Conservation (phyloP, 2,113 vertebrate species). For the Heterocephalus glaber region DNA sequence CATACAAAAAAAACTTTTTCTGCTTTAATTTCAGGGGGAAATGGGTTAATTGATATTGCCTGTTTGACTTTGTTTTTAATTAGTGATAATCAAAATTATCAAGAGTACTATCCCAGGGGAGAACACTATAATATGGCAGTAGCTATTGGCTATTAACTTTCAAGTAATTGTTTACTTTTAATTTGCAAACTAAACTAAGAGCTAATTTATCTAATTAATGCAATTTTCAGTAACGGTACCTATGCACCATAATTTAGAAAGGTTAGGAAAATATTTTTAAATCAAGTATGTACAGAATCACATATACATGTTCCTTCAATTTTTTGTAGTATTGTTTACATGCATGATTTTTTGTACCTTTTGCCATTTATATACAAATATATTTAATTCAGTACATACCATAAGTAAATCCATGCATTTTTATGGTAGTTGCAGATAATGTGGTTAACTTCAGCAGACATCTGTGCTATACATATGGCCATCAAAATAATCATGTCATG, state of each 20-base stretch:
- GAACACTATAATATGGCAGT: not conserved
- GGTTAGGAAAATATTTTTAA: not conserved
- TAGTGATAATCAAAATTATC: conserved; percentile 48
- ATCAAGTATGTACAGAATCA: not conserved
- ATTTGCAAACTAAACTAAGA: conserved; percentile 13
- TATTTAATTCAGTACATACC: conserved; percentile 27
- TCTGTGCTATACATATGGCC: conserved; percentile 52
- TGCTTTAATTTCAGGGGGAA: not conserved
- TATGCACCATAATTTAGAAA: not conserved
- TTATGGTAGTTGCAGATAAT: conserved; percentile 18
- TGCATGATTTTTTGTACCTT: not conserved
- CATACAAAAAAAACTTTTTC: not conserved
- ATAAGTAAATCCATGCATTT: conserved; percentile 19
- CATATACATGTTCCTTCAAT: not conserved
- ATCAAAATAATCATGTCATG: conserved; percentile 61
- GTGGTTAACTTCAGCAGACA: conserved; percentile 59
- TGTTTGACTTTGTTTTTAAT: conserved; percentile 39
- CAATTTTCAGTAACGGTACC: not conserved
- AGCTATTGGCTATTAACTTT: not conserved
- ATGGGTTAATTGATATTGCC: not conserved
- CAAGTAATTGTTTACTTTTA: conserved; percentile 34
- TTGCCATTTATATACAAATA: not conserved
- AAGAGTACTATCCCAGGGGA: not conserved
- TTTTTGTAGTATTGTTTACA: not conserved
- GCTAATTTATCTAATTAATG: not conserved